Percentiles rank a stretch among this genome's conserved stretches.
These are phyloP conservation scores for Tetragonula carbonaria DNA, from an alignment of 2,888 invertebrate species.

Conservation along the genomic window DNA sequence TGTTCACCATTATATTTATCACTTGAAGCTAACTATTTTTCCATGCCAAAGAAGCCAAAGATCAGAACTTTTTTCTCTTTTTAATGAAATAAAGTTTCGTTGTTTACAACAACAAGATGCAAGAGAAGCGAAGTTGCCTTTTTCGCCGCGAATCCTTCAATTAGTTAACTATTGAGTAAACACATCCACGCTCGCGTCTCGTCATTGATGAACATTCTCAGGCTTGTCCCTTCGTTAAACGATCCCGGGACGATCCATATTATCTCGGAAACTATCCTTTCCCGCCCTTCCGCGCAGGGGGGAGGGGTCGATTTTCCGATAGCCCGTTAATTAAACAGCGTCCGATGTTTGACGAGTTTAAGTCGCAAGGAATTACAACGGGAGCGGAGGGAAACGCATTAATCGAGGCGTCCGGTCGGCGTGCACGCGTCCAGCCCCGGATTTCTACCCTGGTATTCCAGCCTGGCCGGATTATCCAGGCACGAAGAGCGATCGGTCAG, in stretches of 20 bases:
- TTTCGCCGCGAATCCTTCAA: no score
- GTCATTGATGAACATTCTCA: neutral
- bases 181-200: neutral
- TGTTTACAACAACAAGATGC: no score
- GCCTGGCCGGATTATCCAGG: constrained; percentile 65
- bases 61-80: no score
- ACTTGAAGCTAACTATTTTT: no score
- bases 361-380: constrained; percentile 53
- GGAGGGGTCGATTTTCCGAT: constrained; percentile 4
- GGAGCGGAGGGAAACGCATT: constrained; percentile 51
- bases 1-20: no score
- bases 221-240: neutral
- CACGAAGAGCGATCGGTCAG: constrained; percentile 76
- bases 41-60: no score
- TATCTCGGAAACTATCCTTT: constrained; percentile 22
- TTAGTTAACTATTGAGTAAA: no score
- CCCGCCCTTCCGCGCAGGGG: neutral
- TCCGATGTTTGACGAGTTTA: constrained; percentile 54
- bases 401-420: constrained; percentile 45
- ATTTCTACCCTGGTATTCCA: constrained; percentile 39
- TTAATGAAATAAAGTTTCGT: no score
- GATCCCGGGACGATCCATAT: neutral
- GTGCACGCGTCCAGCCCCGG: constrained; percentile 31
- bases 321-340: constrained; percentile 56
- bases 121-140: no score